These are phyloP conservation scores for Cylloceria caligata DNA, from an alignment of 2,888 invertebrate species.

Conservation along the genomic window DNA sequence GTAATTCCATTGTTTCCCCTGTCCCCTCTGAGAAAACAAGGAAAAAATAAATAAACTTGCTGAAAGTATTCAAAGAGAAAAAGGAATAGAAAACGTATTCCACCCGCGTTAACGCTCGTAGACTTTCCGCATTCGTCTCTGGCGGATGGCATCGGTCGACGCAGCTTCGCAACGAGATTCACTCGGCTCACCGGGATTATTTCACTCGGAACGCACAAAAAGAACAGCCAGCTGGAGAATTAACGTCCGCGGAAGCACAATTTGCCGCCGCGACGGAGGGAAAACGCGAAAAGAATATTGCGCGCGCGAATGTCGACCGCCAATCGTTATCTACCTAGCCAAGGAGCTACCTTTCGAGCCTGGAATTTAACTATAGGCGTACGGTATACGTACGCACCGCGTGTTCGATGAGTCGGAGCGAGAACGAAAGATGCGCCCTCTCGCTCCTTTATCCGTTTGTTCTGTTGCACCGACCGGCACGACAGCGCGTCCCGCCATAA, in stretches of 20 bases:
- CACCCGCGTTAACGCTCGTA: not conserved
- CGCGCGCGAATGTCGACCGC: slow-evolving; percentile 40
- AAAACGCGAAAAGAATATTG: too few relatives aligned
- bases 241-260: not conserved
- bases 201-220: slow-evolving; percentile 2
- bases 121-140: not conserved
- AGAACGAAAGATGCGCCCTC: too few relatives aligned
- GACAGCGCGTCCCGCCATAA: too few relatives aligned
- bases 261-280: slow-evolving; percentile 22
- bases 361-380: too few relatives aligned
- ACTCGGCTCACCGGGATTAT: not conserved
- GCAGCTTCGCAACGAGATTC: not conserved
- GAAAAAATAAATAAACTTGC: too few relatives aligned
- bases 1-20: too few relatives aligned
- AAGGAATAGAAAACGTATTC: not conserved
- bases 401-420: too few relatives aligned
- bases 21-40: too few relatives aligned
- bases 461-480: too few relatives aligned
- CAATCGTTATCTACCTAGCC: slow-evolving; percentile 11
- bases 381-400: too few relatives aligned
- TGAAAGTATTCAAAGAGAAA: not conserved
- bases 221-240: not conserved
- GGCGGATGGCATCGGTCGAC: not conserved
- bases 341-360: slow-evolving; percentile 8
- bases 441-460: too few relatives aligned